Percentiles rank a stretch among this genome's conserved stretches.
phyloP scores from a whole-genome alignment of 1,140 invertebrate species.

The Ericerus pela region DNA sequence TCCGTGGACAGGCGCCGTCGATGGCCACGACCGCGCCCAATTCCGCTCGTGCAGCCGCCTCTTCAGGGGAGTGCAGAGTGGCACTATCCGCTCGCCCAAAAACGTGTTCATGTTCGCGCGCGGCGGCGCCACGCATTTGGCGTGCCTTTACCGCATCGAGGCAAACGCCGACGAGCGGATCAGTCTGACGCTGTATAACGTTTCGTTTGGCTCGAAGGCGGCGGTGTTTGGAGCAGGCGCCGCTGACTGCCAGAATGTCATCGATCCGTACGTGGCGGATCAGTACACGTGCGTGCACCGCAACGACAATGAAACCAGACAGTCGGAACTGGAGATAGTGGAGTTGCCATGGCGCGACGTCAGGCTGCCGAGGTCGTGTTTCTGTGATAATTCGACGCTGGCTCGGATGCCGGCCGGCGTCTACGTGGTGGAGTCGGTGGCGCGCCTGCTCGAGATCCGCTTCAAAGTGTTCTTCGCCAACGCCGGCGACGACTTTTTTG shows the following conservation, averaged over 20 bases:
- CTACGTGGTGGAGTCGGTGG: slow-evolving; percentile 23
- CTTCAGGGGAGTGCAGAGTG: slow-evolving; percentile 39
- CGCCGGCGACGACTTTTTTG: slow-evolving; percentile 59
- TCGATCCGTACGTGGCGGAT: slow-evolving; percentile 45
- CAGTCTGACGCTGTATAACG: slow-evolving; percentile 49
- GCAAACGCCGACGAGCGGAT: slow-evolving; percentile 42
- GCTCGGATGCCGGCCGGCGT: slow-evolving; percentile 47
- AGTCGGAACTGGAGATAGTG: slow-evolving; percentile 41
- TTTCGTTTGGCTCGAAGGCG: slow-evolving; percentile 49
- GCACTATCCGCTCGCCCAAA: slow-evolving; percentile 48
- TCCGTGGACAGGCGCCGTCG: slow-evolving; percentile 37
- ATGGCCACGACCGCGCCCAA: slow-evolving; percentile 25
- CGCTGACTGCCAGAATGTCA: slow-evolving; percentile 46
- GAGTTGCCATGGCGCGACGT: slow-evolving; percentile 44
- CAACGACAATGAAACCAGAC: slow-evolving; percentile 30
- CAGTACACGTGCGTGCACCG: slow-evolving; percentile 5
- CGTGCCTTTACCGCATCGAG: slow-evolving; percentile 57
- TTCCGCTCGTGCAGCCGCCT: slow-evolving; percentile 36
- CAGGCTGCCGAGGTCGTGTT: slow-evolving; percentile 47
- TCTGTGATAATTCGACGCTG: slow-evolving; percentile 57
- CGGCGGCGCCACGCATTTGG: slow-evolving; percentile 56
- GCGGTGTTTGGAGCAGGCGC: too few relatives aligned
- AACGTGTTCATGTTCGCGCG: slow-evolving; percentile 68
- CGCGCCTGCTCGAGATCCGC: slow-evolving; percentile 38
- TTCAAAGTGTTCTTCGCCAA: slow-evolving; percentile 61